phyloP scores from a whole-genome alignment of 2,113 vertebrate species.

The Ictalurus furcatus region DNA sequence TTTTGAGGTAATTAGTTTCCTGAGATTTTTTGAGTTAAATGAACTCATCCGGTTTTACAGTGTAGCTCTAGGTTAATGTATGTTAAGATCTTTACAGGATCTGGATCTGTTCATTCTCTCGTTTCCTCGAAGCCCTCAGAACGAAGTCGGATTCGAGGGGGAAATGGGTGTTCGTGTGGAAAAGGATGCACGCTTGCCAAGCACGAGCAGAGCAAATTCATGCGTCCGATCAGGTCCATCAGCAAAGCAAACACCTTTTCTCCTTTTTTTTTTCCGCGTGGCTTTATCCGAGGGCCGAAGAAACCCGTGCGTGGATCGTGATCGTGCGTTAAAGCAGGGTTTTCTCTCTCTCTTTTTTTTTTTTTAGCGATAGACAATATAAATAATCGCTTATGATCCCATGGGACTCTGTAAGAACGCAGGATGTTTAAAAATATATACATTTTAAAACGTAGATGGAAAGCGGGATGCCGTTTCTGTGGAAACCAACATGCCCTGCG shows the following conservation, averaged over 20 bases:
- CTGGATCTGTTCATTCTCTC: too few species aligned
- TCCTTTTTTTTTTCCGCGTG: too few species aligned
- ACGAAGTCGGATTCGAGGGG: neutral
- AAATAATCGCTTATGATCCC: neutral
- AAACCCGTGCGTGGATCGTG: neutral
- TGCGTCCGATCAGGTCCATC: neutral
- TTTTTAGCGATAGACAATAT: neutral
- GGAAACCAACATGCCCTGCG: neutral
- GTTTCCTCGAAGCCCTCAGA: too few species aligned
- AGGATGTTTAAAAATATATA: neutral
- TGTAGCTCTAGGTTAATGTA: too few species aligned
- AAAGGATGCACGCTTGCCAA: neutral
- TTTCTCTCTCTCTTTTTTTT: neutral
- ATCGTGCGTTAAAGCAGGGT: neutral
- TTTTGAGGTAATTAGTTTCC: too few species aligned
- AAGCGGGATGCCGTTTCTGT: neutral
- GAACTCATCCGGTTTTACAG: too few species aligned
- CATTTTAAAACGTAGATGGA: neutral
- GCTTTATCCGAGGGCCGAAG: neutral
- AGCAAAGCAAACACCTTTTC: neutral
- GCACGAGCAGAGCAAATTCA: neutral
- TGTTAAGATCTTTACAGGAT: too few species aligned
- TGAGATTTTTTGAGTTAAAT: too few species aligned
- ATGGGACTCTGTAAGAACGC: neutral
- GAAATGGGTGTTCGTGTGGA: neutral